These are phyloP conservation scores for Drosophila merina DNA, from an alignment of 2,888 invertebrate species.

Conservation along the genomic window DNA sequence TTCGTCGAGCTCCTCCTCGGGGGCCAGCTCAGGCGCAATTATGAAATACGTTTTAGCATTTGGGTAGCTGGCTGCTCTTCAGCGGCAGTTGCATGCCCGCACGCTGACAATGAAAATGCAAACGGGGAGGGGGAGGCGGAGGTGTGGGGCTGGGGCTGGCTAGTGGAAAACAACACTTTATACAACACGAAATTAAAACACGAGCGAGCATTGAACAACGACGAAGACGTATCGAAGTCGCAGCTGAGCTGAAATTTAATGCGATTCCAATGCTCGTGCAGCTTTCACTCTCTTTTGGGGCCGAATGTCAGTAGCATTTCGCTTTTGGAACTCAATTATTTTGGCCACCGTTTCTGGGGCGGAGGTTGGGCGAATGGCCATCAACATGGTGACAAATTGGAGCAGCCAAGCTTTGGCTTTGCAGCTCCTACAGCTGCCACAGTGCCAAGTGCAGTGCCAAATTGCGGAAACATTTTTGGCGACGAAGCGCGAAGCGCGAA, in stretches of 20 bases:
- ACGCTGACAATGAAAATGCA: slow-evolving; percentile 73
- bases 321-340: slow-evolving; percentile 3
- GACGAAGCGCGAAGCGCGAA: slow-evolving; percentile 42
- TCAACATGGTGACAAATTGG: slow-evolving; percentile 60
- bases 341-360: slow-evolving; percentile 31
- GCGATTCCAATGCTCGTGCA: slow-evolving; percentile 62
- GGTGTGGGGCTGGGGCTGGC: background rate
- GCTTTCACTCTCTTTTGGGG: slow-evolving; percentile 76
- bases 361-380: slow-evolving; percentile 7
- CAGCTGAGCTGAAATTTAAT: slow-evolving; percentile 74
- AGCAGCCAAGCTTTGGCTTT: slow-evolving; percentile 43
- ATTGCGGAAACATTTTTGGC: slow-evolving; percentile 65
- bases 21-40: slow-evolving; percentile 60
- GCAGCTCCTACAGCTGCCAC: slow-evolving; percentile 29
- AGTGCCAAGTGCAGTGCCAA: slow-evolving; percentile 67
- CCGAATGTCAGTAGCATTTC: slow-evolving; percentile 64
- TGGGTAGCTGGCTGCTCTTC: slow-evolving; percentile 32
- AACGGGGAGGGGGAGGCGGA: slow-evolving; percentile 4
- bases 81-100: slow-evolving; percentile 75
- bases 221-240: slow-evolving; percentile 51
- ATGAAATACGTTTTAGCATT: slow-evolving; percentile 77
- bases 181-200: slow-evolving; percentile 79
- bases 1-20: slow-evolving; percentile 4
- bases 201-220: slow-evolving; percentile 67
- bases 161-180: slow-evolving; percentile 48